phyloP scores from a whole-genome alignment of 37 sponge, comb jelly and placozoan genomes.

The Corticium candelabrum region DNA sequence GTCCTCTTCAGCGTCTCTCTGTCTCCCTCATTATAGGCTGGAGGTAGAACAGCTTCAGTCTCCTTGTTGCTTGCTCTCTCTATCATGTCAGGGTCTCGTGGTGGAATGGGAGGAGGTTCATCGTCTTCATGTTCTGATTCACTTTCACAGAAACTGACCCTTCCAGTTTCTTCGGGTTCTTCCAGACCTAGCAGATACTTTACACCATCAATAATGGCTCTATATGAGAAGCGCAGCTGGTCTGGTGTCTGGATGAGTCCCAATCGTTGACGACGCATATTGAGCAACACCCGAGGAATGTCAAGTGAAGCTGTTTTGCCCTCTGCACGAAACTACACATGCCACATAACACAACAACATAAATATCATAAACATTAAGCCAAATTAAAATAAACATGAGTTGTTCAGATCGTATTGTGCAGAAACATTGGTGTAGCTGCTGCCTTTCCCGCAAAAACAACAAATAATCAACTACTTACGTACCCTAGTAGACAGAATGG shows the following conservation, averaged over 20 bases:
- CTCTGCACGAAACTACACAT: not conserved
- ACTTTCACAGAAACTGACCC: not conserved
- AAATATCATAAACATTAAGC: no score
- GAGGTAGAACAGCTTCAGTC: not conserved
- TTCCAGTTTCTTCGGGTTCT: constrained; percentile 10
- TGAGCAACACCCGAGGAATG: constrained; percentile 40
- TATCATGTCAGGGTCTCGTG: constrained; percentile 23
- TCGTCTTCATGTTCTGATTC: constrained; percentile 15
- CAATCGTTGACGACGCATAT: constrained; percentile 75
- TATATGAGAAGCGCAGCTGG: constrained; percentile 90
- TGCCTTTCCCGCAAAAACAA: no score
- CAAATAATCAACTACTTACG: no score
- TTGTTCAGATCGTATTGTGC: no score
- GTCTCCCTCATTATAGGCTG: not conserved
- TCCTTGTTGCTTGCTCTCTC: not conserved
- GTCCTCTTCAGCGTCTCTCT: no score
- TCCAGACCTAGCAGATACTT: constrained; percentile 3
- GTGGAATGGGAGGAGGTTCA: constrained; percentile 56
- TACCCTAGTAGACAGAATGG: no score
- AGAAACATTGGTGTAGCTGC: no score
- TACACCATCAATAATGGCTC: constrained; percentile 69
- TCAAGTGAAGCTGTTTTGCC: constrained; percentile 29
- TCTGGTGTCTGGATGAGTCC: constrained; percentile 93
- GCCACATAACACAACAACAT: no score
- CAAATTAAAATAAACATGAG: no score